These are phyloP conservation scores for Caenorhabditis sulstoni DNA, from an alignment of 2,888 invertebrate species.

Conservation along the genomic window DNA sequence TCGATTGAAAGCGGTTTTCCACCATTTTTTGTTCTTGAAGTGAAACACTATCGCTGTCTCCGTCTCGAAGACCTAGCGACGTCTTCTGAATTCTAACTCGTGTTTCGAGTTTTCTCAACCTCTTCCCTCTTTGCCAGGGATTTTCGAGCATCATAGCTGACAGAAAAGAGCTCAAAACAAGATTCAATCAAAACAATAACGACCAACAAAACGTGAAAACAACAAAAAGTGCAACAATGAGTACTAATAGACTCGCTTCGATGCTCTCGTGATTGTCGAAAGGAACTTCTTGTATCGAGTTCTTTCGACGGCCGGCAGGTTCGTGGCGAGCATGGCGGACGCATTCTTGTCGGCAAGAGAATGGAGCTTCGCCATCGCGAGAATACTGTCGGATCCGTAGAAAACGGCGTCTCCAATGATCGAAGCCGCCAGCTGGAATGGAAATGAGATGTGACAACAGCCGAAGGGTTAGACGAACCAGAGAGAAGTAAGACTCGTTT, in stretches of 20 bases:
- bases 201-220: slow-evolving; percentile 20
- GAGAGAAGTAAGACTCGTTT: slow-evolving; percentile 48
- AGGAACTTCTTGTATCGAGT: slow-evolving; percentile 55
- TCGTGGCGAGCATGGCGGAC: slow-evolving; percentile 45
- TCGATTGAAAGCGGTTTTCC: too few species aligned
- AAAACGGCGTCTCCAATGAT: slow-evolving; percentile 56
- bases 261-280: slow-evolving; percentile 48
- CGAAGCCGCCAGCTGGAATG: slow-evolving; percentile 46
- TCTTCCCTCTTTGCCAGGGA: neutral
- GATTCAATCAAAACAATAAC: slow-evolving; percentile 2
- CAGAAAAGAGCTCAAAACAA: too few species aligned
- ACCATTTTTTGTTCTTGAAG: too few species aligned
- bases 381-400: slow-evolving; percentile 40
- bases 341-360: slow-evolving; percentile 52
- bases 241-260: slow-evolving; percentile 44
- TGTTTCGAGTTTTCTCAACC: neutral
- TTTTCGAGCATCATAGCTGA: too few species aligned
- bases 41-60: too few species aligned
- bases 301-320: slow-evolving; percentile 50
- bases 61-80: too few species aligned
- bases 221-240: slow-evolving; percentile 18
- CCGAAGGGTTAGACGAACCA: slow-evolving; percentile 19
- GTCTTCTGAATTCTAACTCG: neutral
- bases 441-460: neutral
- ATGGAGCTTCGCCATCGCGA: slow-evolving; percentile 51